phyloP scores from a whole-genome alignment of 2,888 invertebrate species.

The Hipparchia semele region DNA sequence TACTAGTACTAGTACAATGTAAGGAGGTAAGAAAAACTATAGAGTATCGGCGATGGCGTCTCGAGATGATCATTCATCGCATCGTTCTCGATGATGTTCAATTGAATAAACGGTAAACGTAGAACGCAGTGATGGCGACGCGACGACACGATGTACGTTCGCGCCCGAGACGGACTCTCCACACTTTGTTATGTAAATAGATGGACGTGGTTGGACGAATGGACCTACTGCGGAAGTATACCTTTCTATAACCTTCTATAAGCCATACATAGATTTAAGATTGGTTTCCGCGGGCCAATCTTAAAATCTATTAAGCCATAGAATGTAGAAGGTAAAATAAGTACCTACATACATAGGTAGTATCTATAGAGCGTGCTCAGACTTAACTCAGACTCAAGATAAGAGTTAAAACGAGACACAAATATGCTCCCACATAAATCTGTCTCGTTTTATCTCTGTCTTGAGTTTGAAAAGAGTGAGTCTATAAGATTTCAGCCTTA shows the following conservation, averaged over 20 bases:
- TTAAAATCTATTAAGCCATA: too few relatives aligned
- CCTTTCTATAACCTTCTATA: not conserved
- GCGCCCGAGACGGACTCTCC: slow-evolving; percentile 54
- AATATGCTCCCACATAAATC: too few relatives aligned
- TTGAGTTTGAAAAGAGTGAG: too few relatives aligned
- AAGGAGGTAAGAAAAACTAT: not conserved
- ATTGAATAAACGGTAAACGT: slow-evolving; percentile 68
- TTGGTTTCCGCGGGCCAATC: too few relatives aligned
- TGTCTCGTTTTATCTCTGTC: too few relatives aligned
- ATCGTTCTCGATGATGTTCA: slow-evolving; percentile 70
- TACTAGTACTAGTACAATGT: too few relatives aligned
- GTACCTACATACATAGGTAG: too few relatives aligned
- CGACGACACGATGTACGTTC: slow-evolving; percentile 36
- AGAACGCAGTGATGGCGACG: slow-evolving; percentile 56
- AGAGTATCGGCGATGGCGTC: slow-evolving; percentile 41
- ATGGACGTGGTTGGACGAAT: slow-evolving; percentile 36
- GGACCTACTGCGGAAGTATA: not conserved
- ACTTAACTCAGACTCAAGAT: too few relatives aligned
- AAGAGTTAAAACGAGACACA: too few relatives aligned
- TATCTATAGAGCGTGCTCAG: too few relatives aligned
- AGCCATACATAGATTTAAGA: not conserved
- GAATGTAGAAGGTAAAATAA: too few relatives aligned
- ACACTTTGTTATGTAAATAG: slow-evolving; percentile 69
- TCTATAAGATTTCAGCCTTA: too few relatives aligned
- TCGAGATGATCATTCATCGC: slow-evolving; percentile 60